Evolutionary conservation across 2,888 invertebrate species (phyloP).

Genomic region (Idaea dimidiata): DNA sequence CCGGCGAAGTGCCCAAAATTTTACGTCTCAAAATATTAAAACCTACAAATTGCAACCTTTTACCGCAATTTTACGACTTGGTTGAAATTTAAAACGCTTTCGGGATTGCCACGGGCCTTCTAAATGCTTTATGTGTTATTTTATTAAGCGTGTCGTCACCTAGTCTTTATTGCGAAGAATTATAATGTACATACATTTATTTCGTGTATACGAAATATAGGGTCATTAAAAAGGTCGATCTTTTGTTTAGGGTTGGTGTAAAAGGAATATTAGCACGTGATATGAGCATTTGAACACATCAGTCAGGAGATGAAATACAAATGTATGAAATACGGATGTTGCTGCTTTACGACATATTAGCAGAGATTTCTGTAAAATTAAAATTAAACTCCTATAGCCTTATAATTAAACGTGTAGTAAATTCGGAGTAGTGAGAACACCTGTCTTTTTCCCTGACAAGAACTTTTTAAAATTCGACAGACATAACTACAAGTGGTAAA

Average conservation of each 20-base stretch:
- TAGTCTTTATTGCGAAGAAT: conserved; percentile 40
- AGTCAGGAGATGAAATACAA: neutral
- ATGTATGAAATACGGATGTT: neutral
- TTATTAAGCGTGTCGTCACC: conserved; percentile 50
- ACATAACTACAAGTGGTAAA: too few relatives aligned
- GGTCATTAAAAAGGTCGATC: conserved; percentile 29
- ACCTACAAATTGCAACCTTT: conserved; percentile 43
- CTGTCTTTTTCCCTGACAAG: too few relatives aligned
- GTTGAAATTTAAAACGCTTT: conserved; percentile 54
- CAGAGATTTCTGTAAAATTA: neutral
- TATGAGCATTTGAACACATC: neutral
- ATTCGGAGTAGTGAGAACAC: too few relatives aligned
- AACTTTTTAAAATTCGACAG: too few relatives aligned
- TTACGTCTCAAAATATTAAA: conserved; percentile 46
- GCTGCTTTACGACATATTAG: neutral
- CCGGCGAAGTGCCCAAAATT: conserved; percentile 36
- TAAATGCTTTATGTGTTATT: conserved; percentile 53
- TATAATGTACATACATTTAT: conserved; percentile 33
- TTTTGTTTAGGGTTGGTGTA: neutral
- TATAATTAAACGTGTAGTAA: too few relatives aligned
- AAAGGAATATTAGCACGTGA: neutral
- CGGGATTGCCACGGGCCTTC: conserved; percentile 36
- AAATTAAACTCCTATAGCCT: too few relatives aligned
- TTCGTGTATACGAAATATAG: conserved; percentile 27
- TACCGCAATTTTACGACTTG: conserved; percentile 45